Evolutionary conservation across 2,888 invertebrate species (phyloP), one percentile per base, ranked within the genome.

Genomic region (Eristalis pertinax): DNA sequence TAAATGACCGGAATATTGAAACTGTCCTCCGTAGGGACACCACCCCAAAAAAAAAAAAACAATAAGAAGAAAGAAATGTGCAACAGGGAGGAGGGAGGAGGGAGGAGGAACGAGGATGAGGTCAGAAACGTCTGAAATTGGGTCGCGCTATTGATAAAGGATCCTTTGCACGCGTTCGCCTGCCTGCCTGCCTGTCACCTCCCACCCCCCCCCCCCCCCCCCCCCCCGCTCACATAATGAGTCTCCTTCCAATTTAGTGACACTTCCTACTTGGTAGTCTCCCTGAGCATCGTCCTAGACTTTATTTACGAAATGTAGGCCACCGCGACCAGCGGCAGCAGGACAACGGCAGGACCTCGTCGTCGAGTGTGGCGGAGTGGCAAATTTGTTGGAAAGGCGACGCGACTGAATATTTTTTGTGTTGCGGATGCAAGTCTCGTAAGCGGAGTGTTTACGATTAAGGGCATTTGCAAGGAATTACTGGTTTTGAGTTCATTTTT

Each of bases 1-100:
- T 79, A 87, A 87, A 87, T 87, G 87, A 87, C 87, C 86, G 79
- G 87, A 87, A 87, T 87, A 87, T 84, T 87, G 84, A 87, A 87
- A 84, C 84, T 73, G 79, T 87, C 72, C 73, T 73, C 82, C 24
- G 50, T 35, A 76, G 63, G 67, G 67, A 69, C 64, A 29, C 68
- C 58, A 67, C 8, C 10, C 10, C 8, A 32, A 10, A 10, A 32
- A 32, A 32, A 32, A 32, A 10, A 32, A 7, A 5, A 32, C 1
- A 10, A 32, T 8, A 32, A 32, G 8, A 10, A 32, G 7, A 5
- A 7, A 32, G 32, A 87, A 84, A 84, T 79, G 72, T 85, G 85
- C 81, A 85, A 85, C 81, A 84, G 85, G 43, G 60, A 58, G 58
- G 62, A 15, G 56, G 38, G 24, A 1, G 29, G 50, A n/a, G n/a